phyloP scores from a whole-genome alignment of 53 echinoderm and acorn worm species.

The Astropecten irregularis region DNA sequence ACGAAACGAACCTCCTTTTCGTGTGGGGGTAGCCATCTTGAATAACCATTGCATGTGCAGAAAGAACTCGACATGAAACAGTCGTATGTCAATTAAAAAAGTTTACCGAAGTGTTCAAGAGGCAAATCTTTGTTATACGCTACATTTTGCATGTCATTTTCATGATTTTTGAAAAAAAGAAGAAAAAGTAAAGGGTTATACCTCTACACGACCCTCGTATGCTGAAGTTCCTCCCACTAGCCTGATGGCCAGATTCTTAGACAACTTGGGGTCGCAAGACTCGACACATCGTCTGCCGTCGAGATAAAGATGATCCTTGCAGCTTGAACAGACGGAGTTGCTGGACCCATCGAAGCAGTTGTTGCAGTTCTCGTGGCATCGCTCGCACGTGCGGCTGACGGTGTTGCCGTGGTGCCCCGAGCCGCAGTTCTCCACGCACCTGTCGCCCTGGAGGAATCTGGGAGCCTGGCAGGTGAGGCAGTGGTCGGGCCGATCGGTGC shows the following conservation, averaged over 20 bases:
- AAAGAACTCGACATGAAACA: background rate
- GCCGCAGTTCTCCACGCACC: constrained; percentile 81
- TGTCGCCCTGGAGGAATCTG: constrained; percentile 66
- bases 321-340: constrained; percentile 73
- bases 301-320: constrained; percentile 68
- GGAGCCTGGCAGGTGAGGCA: constrained; percentile 84
- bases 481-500: constrained; percentile 56
- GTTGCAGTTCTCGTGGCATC: constrained; percentile 75
- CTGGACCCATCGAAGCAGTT: constrained; percentile 74
- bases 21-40: constrained; percentile 7
- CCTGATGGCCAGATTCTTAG: constrained; percentile 78
- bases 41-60: background rate
- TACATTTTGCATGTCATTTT: no score
- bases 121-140: no score
- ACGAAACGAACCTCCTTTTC: no score
- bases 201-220: constrained; percentile 97
- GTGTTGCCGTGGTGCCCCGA: constrained; percentile 71
- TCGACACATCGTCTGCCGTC: constrained; percentile 53
- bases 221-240: constrained; percentile 69
- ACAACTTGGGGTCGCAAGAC: constrained; percentile 60
- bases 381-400: constrained; percentile 61
- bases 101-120: no score
- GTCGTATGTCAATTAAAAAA: no score
- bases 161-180: no score
- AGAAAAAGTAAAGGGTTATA: no score